Conservation (phyloP, 2,888 invertebrate genomes). For the Emmelina monodactyla region DNA sequence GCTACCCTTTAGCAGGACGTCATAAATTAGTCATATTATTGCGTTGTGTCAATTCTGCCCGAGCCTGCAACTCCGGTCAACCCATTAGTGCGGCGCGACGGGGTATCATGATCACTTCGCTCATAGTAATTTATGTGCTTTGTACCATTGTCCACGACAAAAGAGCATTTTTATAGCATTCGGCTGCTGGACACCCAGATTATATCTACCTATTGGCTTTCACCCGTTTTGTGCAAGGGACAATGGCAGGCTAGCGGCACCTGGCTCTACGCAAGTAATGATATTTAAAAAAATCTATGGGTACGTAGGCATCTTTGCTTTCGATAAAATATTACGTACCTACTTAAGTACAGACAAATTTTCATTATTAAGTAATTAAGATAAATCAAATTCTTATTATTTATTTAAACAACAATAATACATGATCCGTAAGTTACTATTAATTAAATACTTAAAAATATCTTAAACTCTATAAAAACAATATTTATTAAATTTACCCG, state of each 20-base stretch:
- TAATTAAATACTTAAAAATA: no score
- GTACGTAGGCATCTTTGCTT: no score
- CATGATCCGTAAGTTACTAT: no score
- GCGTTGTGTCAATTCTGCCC: conserved; percentile 1
- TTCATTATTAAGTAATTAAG: no score
- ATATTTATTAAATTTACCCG: no score
- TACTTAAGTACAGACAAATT: no score
- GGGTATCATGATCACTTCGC: conserved; percentile 63
- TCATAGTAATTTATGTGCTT: conserved; percentile 64
- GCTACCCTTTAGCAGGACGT: not conserved
- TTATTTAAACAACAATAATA: no score
- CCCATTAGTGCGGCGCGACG: conserved; percentile 53
- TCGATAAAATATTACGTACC: no score
- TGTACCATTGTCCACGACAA: conserved; percentile 51
- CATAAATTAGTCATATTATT: conserved; percentile 1
- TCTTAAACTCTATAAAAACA: no score
- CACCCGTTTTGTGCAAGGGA: conserved; percentile 59
- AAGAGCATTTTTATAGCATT: conserved; percentile 54
- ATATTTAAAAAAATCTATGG: no score
- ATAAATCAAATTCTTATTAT: no score
- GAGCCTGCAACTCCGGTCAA: conserved; percentile 28
- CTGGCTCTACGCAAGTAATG: conserved; percentile 35
- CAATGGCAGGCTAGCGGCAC: conserved; percentile 46
- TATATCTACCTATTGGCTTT: conserved; percentile 59
- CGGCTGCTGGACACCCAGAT: conserved; percentile 62